Percentiles rank a stretch among this genome's conserved stretches.
These are phyloP conservation scores for Platycheirus albimanus DNA, from an alignment of 2,888 invertebrate species.

Conservation along the genomic window DNA sequence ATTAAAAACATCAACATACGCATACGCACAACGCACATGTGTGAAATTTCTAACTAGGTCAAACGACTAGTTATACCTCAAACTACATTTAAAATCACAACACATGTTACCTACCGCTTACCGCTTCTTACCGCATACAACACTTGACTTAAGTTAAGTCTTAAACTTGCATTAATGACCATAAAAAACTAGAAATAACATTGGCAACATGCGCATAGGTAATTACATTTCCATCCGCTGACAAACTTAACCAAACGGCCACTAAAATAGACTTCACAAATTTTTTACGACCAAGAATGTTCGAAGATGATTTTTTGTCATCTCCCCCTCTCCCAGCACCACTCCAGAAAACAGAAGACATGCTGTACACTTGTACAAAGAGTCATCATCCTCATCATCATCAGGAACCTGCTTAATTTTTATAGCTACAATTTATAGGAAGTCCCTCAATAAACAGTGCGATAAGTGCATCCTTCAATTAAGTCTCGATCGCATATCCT, in stretches of 20 bases:
- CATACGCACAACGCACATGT: not conserved
- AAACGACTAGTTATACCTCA: slow-evolving; percentile 23
- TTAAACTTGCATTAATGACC: slow-evolving; percentile 19
- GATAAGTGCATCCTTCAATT: slow-evolving; percentile 50
- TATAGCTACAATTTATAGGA: slow-evolving; percentile 14
- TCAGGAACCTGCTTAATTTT: slow-evolving; percentile 12
- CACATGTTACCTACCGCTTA: slow-evolving; percentile 9
- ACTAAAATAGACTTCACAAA: slow-evolving; percentile 32
- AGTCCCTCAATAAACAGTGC: slow-evolving; percentile 14
- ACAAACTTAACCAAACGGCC: slow-evolving; percentile 4
- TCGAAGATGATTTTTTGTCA: slow-evolving; percentile 12
- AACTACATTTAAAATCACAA: slow-evolving; percentile 10
- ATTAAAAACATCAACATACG: too few relatives aligned
- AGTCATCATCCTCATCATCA: not conserved
- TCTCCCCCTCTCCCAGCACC: not conserved
- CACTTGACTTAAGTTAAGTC: slow-evolving; percentile 5
- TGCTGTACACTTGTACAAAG: too few relatives aligned
- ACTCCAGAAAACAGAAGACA: too few relatives aligned
- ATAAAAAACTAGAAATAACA: slow-evolving; percentile 33
- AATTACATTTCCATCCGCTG: slow-evolving; percentile 17
- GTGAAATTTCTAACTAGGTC: slow-evolving; percentile 29
- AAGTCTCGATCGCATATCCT: slow-evolving; percentile 38
- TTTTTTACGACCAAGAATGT: slow-evolving; percentile 28
- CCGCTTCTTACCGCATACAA: not conserved
- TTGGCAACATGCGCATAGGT: slow-evolving; percentile 25